These are phyloP conservation scores for Trichogramma dendrolimi DNA, from an alignment of 2,888 invertebrate species.

Conservation along the genomic window DNA sequence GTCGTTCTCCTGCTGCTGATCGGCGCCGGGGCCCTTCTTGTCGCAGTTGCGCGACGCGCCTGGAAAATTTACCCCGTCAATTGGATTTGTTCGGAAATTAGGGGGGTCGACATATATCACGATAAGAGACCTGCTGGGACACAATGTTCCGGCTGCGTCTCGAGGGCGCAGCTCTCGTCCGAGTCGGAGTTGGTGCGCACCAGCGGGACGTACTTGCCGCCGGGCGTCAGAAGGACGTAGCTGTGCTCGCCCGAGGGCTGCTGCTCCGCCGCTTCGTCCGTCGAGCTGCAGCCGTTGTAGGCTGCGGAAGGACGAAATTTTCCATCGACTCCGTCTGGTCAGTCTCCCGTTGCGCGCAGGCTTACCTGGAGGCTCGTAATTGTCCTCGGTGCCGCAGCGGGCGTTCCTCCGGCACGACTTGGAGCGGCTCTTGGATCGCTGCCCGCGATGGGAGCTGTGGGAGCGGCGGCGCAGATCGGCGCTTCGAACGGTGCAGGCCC, in stretches of 20 bases:
- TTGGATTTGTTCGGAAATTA: no score
- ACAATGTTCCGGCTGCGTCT: not conserved
- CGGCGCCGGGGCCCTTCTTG: not conserved
- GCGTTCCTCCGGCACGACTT: conserved; percentile 1
- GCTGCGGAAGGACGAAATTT: no score
- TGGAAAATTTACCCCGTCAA: not conserved
- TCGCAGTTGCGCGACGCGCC: not conserved
- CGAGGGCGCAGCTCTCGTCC: conserved; percentile 9
- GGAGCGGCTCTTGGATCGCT: not conserved
- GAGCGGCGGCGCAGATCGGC: not conserved
- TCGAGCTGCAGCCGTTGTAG: not conserved
- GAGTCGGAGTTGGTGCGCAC: conserved; percentile 6
- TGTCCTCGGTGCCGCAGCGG: conserved; percentile 1
- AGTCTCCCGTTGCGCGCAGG: not conserved
- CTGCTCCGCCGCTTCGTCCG: not conserved
- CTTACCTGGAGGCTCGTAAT: not conserved
- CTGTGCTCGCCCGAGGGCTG: conserved; percentile 11
- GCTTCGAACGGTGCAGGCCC: not conserved
- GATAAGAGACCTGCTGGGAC: not conserved
- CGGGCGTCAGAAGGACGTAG: conserved; percentile 24
- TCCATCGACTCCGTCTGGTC: no score
- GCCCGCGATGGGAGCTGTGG: not conserved
- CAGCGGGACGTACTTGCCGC: conserved; percentile 22
- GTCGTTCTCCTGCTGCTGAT: not conserved
- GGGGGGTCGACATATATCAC: no score